A percentile compares a stretch with the other conserved stretches of the same genome.
These are phyloP conservation scores for Lophius piscatorius DNA, from an alignment of 2,113 vertebrate genomes.

Conservation along the genomic window DNA sequence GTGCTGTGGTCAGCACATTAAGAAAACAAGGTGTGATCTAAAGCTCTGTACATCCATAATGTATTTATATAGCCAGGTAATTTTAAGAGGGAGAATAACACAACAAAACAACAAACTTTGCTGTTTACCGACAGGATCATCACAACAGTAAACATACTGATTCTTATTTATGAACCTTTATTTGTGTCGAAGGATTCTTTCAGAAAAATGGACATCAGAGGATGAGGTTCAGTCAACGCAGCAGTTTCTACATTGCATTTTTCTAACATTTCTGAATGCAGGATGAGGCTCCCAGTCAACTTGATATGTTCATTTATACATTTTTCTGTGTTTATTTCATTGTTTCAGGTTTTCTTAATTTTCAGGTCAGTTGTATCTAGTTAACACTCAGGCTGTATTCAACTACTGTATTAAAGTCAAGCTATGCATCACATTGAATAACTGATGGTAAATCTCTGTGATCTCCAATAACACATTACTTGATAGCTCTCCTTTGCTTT, in stretches of 20 bases:
- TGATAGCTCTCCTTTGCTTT: slow-evolving; percentile 33
- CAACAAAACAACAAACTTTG: not conserved
- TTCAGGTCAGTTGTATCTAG: slow-evolving; percentile 57
- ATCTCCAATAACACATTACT: slow-evolving; percentile 36
- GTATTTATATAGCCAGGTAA: slow-evolving; percentile 39
- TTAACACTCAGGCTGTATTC: slow-evolving; percentile 68
- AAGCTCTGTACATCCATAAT: slow-evolving; percentile 35
- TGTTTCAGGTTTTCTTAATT: slow-evolving; percentile 27
- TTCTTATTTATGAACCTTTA: slow-evolving; percentile 19
- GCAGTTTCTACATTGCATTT: slow-evolving; percentile 12
- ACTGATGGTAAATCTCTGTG: slow-evolving; percentile 32
- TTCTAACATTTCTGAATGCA: slow-evolving; percentile 18
- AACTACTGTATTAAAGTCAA: slow-evolving; percentile 74
- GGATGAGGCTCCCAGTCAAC: slow-evolving; percentile 23
- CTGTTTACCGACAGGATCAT: slow-evolving; percentile 29
- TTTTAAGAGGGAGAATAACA: not conserved
- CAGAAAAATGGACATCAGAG: slow-evolving; percentile 13
- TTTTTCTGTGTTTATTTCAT: slow-evolving; percentile 29
- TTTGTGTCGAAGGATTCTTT: slow-evolving; percentile 34
- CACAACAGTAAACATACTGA: slow-evolving; percentile 36
- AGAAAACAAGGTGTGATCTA: slow-evolving; percentile 8
- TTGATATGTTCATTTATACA: slow-evolving; percentile 38
- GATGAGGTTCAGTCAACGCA: slow-evolving; percentile 7
- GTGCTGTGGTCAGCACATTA: too few species aligned
- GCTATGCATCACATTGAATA: slow-evolving; percentile 48